A percentile compares a stretch with the other conserved stretches of the same genome.
Conservation (phyloP, 2,888 invertebrate genomes). For the Caenorhabditis afra region DNA sequence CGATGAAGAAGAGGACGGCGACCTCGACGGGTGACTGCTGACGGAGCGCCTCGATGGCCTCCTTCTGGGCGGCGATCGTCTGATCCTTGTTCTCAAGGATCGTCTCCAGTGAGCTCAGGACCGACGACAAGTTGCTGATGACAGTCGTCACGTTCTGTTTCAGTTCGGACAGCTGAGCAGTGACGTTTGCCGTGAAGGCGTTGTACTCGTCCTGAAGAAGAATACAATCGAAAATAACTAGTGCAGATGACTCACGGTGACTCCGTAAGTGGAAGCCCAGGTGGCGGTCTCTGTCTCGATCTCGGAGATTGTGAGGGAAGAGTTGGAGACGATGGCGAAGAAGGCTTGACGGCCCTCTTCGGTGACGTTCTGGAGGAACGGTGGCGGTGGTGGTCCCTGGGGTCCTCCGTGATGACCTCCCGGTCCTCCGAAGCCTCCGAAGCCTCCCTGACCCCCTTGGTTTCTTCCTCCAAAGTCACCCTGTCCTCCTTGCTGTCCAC, state of each 20-base stretch:
- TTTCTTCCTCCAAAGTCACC: constrained; percentile 1
- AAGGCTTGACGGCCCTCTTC: constrained; percentile 44
- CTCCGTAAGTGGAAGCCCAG: constrained; percentile 60
- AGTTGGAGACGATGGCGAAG: constrained; percentile 57
- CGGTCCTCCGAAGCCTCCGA: constrained; percentile 38
- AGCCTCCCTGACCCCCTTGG: constrained; percentile 18
- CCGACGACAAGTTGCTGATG: constrained; percentile 46
- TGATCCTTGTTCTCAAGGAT: constrained; percentile 54
- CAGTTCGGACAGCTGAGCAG: constrained; percentile 38
- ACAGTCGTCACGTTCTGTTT: constrained; percentile 56
- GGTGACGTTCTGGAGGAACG: constrained; percentile 62
- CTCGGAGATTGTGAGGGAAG: constrained; percentile 51
- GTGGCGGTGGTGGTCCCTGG: constrained; percentile 46
- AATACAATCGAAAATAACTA: not conserved
- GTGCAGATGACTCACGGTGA: constrained; percentile 38
- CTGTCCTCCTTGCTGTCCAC: constrained; percentile 12
- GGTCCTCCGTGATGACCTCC: constrained; percentile 28
- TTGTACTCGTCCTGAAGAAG: constrained; percentile 53
- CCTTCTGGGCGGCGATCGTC: constrained; percentile 37
- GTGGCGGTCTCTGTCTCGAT: constrained; percentile 39
- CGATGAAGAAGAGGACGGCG: constrained; percentile 31
- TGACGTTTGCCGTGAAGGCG: constrained; percentile 48
- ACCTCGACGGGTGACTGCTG: constrained; percentile 33
- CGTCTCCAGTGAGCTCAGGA: constrained; percentile 41
- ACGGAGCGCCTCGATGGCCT: constrained; percentile 39